Base-by-base conservation (phyloP, 2,888 invertebrate species). In the Mythimna ferrago region DNA sequence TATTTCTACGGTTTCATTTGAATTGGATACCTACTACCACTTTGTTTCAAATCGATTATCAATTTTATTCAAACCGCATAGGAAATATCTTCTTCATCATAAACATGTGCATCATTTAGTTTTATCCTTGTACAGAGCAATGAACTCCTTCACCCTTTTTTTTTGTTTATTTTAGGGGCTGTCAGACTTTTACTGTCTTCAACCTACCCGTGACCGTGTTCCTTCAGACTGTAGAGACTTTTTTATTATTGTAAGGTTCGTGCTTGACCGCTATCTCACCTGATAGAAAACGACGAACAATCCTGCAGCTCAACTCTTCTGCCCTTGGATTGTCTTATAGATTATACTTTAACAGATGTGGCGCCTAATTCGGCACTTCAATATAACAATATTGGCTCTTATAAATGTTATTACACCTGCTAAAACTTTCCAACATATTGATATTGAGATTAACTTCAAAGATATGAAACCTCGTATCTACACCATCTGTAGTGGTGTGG, bases 361-460 rank as follows among this genome's bases (percentile, higher is more conserved):
- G 57, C 32, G 32, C 48, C 14, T 32, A 38, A 21, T 14, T 54
- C 35, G 48, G n/a, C 48, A 73, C 54, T 61, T 54, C 35, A 54
- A 54, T 67, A 73, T 21, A 74, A 54, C 6, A 32, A 56, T 54
- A 61, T 26, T 48, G 41, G 1, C 19, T 11, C 32, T 63, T 56
- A 48, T n/a, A 56, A 57, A 51, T 72, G 41, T 7, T 41, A 53
- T 35, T 44, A 19, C 56, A n/a, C 44, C 53, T 48, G 67, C 9
- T 9, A 60, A 57, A 69, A 69, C 21, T 69, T 75, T 63, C 75
- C 78, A 51, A 51, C 2, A 51, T 11, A n/a, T 61, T 48, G 26
- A 48, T 65, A 62, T 5, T 6, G 19, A 66, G 64, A 63, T 77
- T 66, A 65, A 48, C 58, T 26, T 11, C 16, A 51, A 32, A 32